Evolutionary conservation across 2,113 vertebrate species (phyloP).

Genomic region (Euleptes europaea): DNA sequence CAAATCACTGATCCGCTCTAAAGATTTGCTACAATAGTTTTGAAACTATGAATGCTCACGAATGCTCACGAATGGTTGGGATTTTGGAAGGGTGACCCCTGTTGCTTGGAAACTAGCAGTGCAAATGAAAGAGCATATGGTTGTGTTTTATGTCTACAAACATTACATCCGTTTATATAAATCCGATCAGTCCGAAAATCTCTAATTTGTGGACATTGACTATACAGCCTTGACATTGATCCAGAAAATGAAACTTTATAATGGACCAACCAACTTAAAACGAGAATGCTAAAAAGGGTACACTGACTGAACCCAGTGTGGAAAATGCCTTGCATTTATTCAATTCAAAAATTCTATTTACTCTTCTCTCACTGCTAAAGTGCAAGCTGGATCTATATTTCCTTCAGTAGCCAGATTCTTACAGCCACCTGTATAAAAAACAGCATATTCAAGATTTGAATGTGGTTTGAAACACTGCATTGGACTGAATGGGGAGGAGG

Average conservation of each 20-base stretch:
- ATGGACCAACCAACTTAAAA: too few relatives aligned
- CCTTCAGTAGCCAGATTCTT: background rate
- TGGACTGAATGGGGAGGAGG: background rate
- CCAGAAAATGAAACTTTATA: too few relatives aligned
- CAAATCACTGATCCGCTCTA: background rate
- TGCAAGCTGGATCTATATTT: too few relatives aligned
- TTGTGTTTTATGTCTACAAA: background rate
- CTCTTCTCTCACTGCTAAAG: background rate
- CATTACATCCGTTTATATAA: background rate
- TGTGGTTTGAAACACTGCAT: background rate
- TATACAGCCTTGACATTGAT: background rate
- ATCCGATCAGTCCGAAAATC: conserved; percentile 25
- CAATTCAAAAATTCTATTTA: background rate
- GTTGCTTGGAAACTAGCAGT: background rate
- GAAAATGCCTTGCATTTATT: too few relatives aligned
- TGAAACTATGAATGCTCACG: background rate
- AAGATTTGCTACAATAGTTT: background rate
- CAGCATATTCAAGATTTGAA: background rate
- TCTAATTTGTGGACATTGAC: conserved; percentile 59
- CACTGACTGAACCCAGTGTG: too few relatives aligned
- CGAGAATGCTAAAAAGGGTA: too few relatives aligned
- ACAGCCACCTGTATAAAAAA: background rate
- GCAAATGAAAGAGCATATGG: background rate
- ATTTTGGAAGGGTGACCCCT: background rate
- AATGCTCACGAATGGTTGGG: background rate